These are phyloP conservation scores for Hapalemur alaotrensis DNA, from an alignment of 2,797 vertebrate species.

Conservation along the genomic window DNA sequence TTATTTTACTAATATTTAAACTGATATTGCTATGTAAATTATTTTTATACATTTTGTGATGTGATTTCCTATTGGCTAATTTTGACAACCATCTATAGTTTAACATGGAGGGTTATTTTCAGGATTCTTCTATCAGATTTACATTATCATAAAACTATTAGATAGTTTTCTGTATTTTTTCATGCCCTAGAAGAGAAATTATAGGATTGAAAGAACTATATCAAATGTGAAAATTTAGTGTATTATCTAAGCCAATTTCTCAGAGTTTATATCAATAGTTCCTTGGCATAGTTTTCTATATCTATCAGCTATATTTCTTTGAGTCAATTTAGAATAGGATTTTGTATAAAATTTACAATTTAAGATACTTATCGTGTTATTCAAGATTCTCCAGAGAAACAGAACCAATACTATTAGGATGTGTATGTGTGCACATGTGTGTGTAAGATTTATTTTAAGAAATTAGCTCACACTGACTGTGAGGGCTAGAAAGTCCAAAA, in stretches of 20 bases:
- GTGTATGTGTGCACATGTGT: background rate
- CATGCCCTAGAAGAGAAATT: background rate
- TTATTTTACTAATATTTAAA: background rate
- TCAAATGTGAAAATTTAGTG: constrained; percentile 8
- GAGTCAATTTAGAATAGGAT: background rate
- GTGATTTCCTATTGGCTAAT: background rate
- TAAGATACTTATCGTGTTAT: background rate
- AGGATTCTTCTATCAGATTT: background rate
- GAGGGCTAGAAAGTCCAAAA: background rate
- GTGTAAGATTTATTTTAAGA: background rate
- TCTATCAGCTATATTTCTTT: background rate
- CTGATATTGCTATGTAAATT: background rate
- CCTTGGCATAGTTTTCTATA: background rate
- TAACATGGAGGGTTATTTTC: background rate
- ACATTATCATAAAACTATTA: background rate
- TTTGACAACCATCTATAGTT: background rate
- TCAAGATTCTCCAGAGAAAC: background rate
- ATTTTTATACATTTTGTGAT: background rate
- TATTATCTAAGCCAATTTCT: background rate
- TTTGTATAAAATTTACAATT: background rate
- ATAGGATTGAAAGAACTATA: background rate
- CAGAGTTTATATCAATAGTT: background rate
- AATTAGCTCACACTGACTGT: background rate
- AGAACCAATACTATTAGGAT: background rate
- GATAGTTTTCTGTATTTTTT: background rate